Evolutionary conservation across 2,888 invertebrate genomes (phyloP).

Genomic region (Diarsia mendica): DNA sequence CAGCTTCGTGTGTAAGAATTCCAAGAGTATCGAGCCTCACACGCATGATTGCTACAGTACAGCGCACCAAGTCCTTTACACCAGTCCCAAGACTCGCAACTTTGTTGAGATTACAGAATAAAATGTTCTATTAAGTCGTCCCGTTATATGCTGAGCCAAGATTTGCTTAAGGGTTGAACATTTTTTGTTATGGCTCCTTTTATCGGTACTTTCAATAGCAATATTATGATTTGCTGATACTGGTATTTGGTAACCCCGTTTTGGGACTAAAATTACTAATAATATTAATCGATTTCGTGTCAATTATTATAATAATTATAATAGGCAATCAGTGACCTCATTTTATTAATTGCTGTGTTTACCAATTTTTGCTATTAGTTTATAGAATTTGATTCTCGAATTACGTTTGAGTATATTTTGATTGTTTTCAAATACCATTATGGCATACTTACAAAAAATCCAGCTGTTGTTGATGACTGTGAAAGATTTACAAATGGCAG

Average conservation of each 20-base stretch:
- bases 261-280: not conserved
- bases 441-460: not conserved
- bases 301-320: conserved; percentile 10
- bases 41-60: not conserved
- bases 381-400: too few relatives aligned
- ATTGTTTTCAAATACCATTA: not conserved
- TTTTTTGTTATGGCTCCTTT: conserved; percentile 30
- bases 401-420: not conserved
- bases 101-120: conserved; percentile 52
- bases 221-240: conserved; percentile 34
- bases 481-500: not conserved
- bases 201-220: conserved; percentile 31
- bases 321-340: not conserved
- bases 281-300: not conserved
- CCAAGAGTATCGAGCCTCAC: not conserved
- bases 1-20: not conserved
- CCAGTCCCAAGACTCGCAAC: conserved; percentile 23
- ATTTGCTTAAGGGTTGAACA: conserved; percentile 20
- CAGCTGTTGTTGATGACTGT: not conserved
- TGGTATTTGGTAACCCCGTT: conserved; percentile 3
- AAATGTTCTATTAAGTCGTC: conserved; percentile 48
- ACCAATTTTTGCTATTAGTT: not conserved
- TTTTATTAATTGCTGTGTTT: not conserved
- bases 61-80: not conserved
- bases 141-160: conserved; percentile 28